Evolutionary conservation across 2,888 invertebrate genomes (phyloP).

Genomic region (Pseudococcus longispinus): DNA sequence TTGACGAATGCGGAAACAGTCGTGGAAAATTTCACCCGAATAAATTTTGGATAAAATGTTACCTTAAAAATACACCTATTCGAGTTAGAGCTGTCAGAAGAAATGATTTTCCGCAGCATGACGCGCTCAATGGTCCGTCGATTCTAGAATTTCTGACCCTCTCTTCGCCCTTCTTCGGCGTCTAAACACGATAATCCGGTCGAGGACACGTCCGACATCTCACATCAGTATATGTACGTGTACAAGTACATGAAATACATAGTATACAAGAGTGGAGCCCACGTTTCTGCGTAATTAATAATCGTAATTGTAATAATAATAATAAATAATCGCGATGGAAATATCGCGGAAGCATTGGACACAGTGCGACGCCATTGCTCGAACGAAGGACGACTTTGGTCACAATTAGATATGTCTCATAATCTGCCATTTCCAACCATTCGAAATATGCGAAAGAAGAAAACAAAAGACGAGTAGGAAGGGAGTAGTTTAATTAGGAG

Average conservation of each 20-base stretch:
- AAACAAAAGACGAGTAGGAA: not conserved
- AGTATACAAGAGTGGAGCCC: not conserved
- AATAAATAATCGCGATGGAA: conserved; percentile 25
- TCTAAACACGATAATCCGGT: conserved; percentile 5
- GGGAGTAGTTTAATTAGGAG: too few relatives aligned
- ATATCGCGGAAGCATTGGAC: conserved; percentile 7
- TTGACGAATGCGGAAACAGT: not conserved
- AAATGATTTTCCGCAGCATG: not conserved
- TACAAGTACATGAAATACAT: not conserved
- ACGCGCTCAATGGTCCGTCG: not conserved
- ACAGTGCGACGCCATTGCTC: not conserved
- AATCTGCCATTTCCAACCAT: not conserved
- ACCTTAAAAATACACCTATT: not conserved
- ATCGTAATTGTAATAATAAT: conserved; percentile 2
- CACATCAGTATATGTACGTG: not conserved
- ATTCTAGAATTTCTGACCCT: not conserved
- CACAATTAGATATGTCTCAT: not conserved
- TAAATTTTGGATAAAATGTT: not conserved
- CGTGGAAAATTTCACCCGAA: not conserved
- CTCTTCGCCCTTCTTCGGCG: not conserved
- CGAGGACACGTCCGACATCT: conserved; percentile 16
- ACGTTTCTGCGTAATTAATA: conserved; percentile 14
- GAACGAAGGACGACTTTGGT: not conserved
- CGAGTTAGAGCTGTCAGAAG: not conserved
- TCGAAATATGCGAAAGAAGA: not conserved